Conservation (phyloP, 1,140 invertebrate species). For the Archegozetes longisetosus region DNA sequence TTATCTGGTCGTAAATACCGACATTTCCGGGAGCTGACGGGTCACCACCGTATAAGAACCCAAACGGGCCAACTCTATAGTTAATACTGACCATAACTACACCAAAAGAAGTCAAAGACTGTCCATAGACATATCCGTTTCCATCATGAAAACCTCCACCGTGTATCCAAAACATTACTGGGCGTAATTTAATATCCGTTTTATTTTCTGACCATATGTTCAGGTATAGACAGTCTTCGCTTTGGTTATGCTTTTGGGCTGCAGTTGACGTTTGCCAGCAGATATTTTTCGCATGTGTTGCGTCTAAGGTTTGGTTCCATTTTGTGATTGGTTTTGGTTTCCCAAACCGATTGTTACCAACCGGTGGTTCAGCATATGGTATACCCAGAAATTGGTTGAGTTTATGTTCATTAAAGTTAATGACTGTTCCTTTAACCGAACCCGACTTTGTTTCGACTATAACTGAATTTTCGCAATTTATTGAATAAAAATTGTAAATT, state of each 20-base stretch:
- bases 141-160: constrained; percentile 15
- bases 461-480: too few species aligned
- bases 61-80: constrained; percentile 28
- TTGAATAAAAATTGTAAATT: too few species aligned
- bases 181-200: constrained; percentile 22
- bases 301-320: too few species aligned
- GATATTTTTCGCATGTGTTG: too few species aligned
- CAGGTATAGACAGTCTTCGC: constrained; percentile 31
- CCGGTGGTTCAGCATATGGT: too few species aligned
- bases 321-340: too few species aligned
- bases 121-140: constrained; percentile 36
- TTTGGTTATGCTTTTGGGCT: constrained; percentile 32
- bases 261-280: too few species aligned
- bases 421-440: too few species aligned
- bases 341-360: too few species aligned
- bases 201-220: constrained; percentile 26
- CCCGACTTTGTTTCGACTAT: too few species aligned
- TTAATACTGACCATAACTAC: constrained; percentile 38
- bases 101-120: constrained; percentile 59
- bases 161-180: constrained; percentile 18
- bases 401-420: too few species aligned
- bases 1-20: constrained; percentile 80
- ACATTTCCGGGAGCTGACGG: constrained; percentile 78
- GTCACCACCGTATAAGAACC: constrained; percentile 10
- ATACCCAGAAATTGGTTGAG: too few species aligned